Percentiles rank a stretch among this genome's conserved stretches.
These are phyloP conservation scores for Ylistrum balloti DNA, from an alignment of 1,140 invertebrate genomes.

Conservation along the genomic window DNA sequence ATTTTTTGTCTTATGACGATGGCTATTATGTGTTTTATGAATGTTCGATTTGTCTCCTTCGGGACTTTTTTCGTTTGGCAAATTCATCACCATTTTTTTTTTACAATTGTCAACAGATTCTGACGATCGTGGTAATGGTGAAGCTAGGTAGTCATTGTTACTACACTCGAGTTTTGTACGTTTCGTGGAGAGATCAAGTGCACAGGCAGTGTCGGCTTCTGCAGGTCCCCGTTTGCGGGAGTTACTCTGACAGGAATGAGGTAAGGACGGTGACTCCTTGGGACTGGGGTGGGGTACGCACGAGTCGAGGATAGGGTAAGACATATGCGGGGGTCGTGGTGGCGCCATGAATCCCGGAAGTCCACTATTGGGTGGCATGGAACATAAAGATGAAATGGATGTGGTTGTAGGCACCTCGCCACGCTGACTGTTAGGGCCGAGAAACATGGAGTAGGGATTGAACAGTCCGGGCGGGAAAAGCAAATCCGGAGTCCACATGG, in stretches of 20 bases:
- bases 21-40: conserved; percentile 3
- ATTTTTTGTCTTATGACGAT: not conserved
- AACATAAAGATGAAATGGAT: conserved; percentile 22
- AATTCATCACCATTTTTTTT: not conserved
- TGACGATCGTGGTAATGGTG: not conserved
- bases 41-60: conserved; percentile 17
- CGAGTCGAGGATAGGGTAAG: not conserved
- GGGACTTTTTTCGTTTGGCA: not conserved
- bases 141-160: not conserved
- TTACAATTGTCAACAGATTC: conserved; percentile 29
- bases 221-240: conserved; percentile 6
- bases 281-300: not conserved
- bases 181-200: conserved; percentile 53
- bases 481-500: conserved; percentile 50
- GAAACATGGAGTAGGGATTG: conserved; percentile 51
- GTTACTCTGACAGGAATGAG: conserved; percentile 11
- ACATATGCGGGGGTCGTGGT: conserved; percentile 42
- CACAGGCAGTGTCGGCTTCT: not conserved
- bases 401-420: conserved; percentile 3
- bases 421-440: conserved; percentile 22
- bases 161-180: conserved; percentile 16
- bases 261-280: not conserved
- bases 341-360: conserved; percentile 44
- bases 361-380: not conserved
- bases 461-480: conserved; percentile 47